Conservation (phyloP, 1,140 invertebrate species). For the Telenomus remus region DNA sequence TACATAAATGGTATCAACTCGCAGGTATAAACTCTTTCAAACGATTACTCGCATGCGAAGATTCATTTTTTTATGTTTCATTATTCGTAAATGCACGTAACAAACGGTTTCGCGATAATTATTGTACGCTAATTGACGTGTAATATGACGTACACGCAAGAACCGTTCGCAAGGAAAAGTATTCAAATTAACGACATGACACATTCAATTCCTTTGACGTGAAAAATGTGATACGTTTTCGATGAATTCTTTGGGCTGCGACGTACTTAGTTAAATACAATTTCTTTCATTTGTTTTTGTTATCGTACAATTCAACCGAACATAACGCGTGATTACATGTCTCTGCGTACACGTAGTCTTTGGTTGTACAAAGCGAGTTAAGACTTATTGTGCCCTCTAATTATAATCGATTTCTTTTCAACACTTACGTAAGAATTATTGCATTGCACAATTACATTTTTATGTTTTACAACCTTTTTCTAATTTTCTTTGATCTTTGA, state of each 20-base stretch:
- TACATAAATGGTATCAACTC: no score
- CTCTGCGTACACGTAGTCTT: constrained; percentile 24
- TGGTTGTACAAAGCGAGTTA: constrained; percentile 25
- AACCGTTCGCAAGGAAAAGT: no score
- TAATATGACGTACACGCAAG: no score
- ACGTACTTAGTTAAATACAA: constrained; percentile 29
- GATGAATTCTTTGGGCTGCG: constrained; percentile 33
- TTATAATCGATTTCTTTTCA: constrained; percentile 11
- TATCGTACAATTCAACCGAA: constrained; percentile 22
- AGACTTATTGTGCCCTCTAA: constrained; percentile 15
- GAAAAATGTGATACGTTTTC: constrained; percentile 19
- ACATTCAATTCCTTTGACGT: constrained; percentile 28
- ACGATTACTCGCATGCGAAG: no score
- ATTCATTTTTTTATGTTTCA: no score
- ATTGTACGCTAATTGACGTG: no score
- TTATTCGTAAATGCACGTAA: no score
- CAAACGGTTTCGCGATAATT: no score
- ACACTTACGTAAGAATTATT: constrained; percentile 23
- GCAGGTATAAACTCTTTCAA: no score
- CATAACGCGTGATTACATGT: constrained; percentile 16
- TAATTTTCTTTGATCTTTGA: constrained; percentile 17
- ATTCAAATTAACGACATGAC: neutral
- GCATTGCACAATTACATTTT: constrained; percentile 28
- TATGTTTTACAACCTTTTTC: constrained; percentile 17
- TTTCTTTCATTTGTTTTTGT: no score